These are phyloP conservation scores for Calameuta pallipes DNA, from an alignment of 2,888 invertebrate genomes.

Conservation along the genomic window DNA sequence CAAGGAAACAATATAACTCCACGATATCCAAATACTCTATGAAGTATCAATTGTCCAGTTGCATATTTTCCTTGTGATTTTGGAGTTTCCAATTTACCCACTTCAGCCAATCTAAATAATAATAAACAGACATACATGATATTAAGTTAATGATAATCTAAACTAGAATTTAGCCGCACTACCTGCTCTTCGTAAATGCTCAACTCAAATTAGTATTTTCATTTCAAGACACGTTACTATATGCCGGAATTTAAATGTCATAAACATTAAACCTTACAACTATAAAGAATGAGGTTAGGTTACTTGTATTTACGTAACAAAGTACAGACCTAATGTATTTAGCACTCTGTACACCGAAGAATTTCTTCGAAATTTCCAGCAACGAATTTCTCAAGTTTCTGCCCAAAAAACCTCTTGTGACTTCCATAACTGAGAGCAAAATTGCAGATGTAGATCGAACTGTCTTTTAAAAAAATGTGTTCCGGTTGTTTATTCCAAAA, in stretches of 20 bases:
- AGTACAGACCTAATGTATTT: slow-evolving; percentile 56
- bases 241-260: neutral
- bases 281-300: slow-evolving; percentile 34
- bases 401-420: slow-evolving; percentile 32
- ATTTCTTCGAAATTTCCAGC: slow-evolving; percentile 47
- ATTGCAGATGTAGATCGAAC: slow-evolving; percentile 5
- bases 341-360: slow-evolving; percentile 44
- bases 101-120: slow-evolving; percentile 85
- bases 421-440: slow-evolving; percentile 30
- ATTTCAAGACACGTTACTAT: neutral
- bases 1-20: slow-evolving; percentile 98
- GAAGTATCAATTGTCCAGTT: slow-evolving; percentile 95
- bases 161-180: neutral
- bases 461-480: neutral
- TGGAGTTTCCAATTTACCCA: slow-evolving; percentile 89
- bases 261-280: slow-evolving; percentile 5
- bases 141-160: slow-evolving; percentile 5
- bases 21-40: slow-evolving; percentile 96
- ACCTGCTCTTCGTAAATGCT: neutral
- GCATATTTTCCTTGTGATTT: slow-evolving; percentile 92
- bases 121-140: slow-evolving; percentile 17
- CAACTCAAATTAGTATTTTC: neutral
- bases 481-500: neutral
- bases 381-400: slow-evolving; percentile 42
- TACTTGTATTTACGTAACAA: slow-evolving; percentile 37